Conservation (phyloP, 1,140 invertebrate species). For the Pantala flavescens region DNA sequence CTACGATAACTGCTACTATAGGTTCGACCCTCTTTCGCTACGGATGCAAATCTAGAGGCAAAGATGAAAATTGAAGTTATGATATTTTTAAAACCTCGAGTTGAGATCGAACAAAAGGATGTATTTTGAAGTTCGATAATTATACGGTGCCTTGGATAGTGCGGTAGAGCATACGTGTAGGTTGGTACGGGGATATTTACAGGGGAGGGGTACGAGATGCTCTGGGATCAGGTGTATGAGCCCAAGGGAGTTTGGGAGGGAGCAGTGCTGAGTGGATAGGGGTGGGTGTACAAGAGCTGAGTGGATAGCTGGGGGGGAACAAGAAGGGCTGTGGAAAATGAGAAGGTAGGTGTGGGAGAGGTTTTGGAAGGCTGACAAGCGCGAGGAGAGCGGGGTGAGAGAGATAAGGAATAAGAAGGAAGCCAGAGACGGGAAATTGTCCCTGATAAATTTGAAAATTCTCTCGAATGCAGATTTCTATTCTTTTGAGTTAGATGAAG, state of each 20-base stretch:
- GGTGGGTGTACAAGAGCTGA: constrained; percentile 17
- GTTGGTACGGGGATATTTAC: not conserved
- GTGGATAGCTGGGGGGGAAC: constrained; percentile 24
- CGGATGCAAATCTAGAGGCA: too few species aligned
- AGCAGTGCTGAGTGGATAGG: constrained; percentile 20
- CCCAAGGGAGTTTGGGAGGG: constrained; percentile 8
- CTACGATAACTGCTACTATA: too few species aligned
- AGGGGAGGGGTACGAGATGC: not conserved
- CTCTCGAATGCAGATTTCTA: not conserved
- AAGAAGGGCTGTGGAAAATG: constrained; percentile 21
- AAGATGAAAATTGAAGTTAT: too few species aligned
- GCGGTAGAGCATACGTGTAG: too few species aligned
- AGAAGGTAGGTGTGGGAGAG: constrained; percentile 19
- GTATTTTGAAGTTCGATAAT: too few species aligned
- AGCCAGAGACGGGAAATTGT: not conserved
- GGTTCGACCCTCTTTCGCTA: too few species aligned
- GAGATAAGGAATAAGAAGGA: not conserved
- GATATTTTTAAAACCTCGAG: too few species aligned
- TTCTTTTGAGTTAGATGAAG: too few species aligned
- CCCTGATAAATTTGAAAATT: not conserved
- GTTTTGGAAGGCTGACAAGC: constrained; percentile 19
- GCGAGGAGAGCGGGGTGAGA: constrained; percentile 3
- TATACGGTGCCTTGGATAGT: too few species aligned
- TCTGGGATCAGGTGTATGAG: constrained; percentile 1
- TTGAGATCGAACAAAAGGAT: too few species aligned